A percentile compares a stretch with the other conserved stretches of the same genome.
phyloP scores from a whole-genome alignment of 2,113 vertebrate species.

The Halichoeres trimaculatus region DNA sequence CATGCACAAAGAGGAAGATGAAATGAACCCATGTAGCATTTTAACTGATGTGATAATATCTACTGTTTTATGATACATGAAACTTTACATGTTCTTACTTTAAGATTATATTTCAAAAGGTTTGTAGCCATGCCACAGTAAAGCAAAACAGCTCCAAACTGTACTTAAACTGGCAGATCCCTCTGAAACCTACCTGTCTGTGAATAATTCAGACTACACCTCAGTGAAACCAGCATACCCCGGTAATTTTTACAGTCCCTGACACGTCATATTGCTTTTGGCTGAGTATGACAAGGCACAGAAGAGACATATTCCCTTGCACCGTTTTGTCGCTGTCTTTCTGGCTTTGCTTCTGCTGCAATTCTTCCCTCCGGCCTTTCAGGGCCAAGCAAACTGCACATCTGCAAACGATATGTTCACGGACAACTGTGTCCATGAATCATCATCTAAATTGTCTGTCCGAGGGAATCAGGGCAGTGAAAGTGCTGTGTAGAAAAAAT shows the following conservation, averaged over 20 bases:
- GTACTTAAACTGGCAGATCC: no score
- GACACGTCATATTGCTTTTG: constrained; percentile 34
- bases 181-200: constrained; percentile 12
- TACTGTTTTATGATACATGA: no score
- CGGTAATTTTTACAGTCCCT: constrained; percentile 34
- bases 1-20: no score
- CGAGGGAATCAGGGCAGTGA: neutral
- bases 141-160: no score
- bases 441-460: constrained; percentile 8
- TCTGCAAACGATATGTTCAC: constrained; percentile 21
- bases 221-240: constrained; percentile 5
- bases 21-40: no score
- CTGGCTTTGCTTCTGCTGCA: constrained; percentile 19
- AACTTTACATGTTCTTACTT: no score
- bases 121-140: no score
- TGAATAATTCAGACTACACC: constrained; percentile 9
- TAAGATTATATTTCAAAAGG: no score
- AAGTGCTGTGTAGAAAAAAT: neutral
- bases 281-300: constrained; percentile 34
- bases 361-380: constrained; percentile 37
- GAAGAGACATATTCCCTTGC: constrained; percentile 26
- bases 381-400: constrained; percentile 2
- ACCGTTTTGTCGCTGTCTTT: constrained; percentile 34
- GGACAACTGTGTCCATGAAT: constrained; percentile 28
- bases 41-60: no score